These are phyloP conservation scores for Xiphophorus hellerii DNA, from an alignment of 2,113 vertebrate genomes.

Conservation along the genomic window DNA sequence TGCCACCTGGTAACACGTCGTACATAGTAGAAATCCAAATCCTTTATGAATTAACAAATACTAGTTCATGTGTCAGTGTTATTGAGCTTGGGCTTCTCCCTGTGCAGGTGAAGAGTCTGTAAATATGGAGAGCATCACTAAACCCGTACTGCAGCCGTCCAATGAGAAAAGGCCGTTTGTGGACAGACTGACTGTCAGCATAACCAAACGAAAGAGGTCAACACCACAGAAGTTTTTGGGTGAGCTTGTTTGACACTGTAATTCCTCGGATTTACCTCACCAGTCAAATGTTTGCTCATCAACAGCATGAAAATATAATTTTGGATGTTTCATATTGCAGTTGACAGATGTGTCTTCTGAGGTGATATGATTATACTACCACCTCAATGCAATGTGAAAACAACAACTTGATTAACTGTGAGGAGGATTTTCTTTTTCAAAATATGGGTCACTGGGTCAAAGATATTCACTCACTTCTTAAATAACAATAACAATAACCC, in stretches of 20 bases:
- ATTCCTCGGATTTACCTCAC: neutral
- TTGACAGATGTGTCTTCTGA: no score
- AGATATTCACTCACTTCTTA: neutral
- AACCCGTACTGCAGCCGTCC: slow-evolving; percentile 85
- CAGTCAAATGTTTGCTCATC: neutral
- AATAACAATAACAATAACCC: no score
- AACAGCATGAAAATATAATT: neutral
- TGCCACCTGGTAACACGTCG: slow-evolving; percentile 67
- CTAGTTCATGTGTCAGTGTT: neutral
- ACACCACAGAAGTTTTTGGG: slow-evolving; percentile 97
- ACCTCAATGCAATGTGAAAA: neutral
- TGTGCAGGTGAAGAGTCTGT: slow-evolving; percentile 86
- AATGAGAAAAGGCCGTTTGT: slow-evolving; percentile 88
- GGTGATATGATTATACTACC: no score
- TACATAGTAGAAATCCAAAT: neutral
- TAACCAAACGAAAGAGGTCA: slow-evolving; percentile 95
- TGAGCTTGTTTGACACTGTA: slow-evolving; percentile 67
- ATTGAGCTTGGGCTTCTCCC: neutral
- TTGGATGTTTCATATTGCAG: no score
- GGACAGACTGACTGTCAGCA: slow-evolving; percentile 88
- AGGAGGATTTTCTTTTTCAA: neutral
- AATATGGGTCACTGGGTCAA: neutral
- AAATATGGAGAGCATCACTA: slow-evolving; percentile 86
- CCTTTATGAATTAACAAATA: neutral
- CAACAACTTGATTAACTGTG: neutral